Percentiles rank a stretch among this genome's conserved stretches.
Evolutionary conservation across 2,797 vertebrate genomes (phyloP).

Genomic region (Phoxinus dragarum): DNA sequence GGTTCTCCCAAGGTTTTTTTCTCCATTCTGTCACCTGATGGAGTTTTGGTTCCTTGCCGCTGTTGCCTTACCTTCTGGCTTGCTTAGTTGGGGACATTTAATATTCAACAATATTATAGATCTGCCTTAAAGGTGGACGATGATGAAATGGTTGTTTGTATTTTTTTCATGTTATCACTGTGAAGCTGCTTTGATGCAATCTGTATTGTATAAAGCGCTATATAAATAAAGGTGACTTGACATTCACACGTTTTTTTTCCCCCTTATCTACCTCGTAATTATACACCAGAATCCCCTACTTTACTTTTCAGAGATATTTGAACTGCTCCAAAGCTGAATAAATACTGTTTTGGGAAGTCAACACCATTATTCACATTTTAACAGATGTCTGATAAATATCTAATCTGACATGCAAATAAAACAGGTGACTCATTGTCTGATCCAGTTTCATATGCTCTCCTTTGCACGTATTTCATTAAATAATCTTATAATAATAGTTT

Average conservation of each 20-base stretch:
- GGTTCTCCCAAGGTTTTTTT: no score
- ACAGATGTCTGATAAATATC: background rate
- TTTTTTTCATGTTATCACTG: no score
- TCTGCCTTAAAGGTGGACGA: no score
- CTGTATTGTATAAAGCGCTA: no score
- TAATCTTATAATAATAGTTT: background rate
- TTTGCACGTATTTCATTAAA: background rate
- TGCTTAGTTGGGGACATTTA: no score
- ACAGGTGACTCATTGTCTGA: background rate
- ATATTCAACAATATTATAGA: no score
- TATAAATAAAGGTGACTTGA: no score
- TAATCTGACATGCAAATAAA: conserved; percentile 8
- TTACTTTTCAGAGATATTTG: background rate
- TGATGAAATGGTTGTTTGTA: no score
- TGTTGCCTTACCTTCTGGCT: no score
- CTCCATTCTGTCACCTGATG: no score
- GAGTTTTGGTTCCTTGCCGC: no score
- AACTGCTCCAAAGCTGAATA: background rate
- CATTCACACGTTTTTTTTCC: background rate
- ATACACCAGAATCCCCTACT: background rate
- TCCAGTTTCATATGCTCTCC: background rate
- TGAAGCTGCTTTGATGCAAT: no score
- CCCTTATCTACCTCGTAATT: background rate
- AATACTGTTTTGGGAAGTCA: background rate
- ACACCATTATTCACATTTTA: background rate